A percentile compares a stretch with the other conserved stretches of the same genome.
Evolutionary conservation across 2,888 invertebrate genomes (phyloP).

Genomic region (Eucriotettix oculatus): DNA sequence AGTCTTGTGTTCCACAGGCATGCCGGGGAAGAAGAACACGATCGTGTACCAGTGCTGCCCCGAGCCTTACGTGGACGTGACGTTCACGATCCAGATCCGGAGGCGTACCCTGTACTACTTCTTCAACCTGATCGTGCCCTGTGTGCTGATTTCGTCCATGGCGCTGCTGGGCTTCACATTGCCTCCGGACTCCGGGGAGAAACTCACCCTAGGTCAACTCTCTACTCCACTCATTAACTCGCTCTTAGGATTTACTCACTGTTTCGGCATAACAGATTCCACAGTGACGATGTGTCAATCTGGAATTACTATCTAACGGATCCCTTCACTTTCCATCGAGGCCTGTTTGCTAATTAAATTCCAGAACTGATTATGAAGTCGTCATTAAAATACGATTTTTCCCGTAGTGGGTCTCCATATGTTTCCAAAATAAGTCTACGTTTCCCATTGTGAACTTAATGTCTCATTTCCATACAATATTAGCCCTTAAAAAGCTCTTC

Average conservation of each 20-base stretch:
- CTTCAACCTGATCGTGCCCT: conserved; percentile 98
- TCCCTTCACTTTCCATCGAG: no score
- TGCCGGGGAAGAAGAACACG: conserved; percentile 83
- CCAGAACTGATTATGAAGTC: no score
- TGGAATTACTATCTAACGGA: no score
- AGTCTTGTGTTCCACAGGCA: conserved; percentile 37
- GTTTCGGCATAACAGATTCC: no score
- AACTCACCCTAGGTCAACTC: conserved; percentile 71
- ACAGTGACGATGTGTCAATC: no score
- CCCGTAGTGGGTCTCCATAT: no score
- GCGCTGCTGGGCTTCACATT: conserved; percentile 94
- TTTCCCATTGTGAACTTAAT: no score
- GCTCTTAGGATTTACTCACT: neutral
- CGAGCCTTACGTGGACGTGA: conserved; percentile 87
- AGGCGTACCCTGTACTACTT: conserved; percentile 95
- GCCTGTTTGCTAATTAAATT: no score
- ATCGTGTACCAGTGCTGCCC: conserved; percentile 87
- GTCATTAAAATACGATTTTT: no score
- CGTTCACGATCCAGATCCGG: conserved; percentile 91
- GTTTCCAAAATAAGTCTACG: no score
- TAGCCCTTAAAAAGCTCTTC: no score
- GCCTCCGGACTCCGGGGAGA: conserved; percentile 95
- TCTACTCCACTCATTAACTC: neutral
- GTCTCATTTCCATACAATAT: no score
- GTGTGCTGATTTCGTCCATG: conserved; percentile 96